Percentiles rank a stretch among this genome's conserved stretches.
Evolutionary conservation across 2,113 vertebrate species (phyloP).

Genomic region (Uria aalge): DNA sequence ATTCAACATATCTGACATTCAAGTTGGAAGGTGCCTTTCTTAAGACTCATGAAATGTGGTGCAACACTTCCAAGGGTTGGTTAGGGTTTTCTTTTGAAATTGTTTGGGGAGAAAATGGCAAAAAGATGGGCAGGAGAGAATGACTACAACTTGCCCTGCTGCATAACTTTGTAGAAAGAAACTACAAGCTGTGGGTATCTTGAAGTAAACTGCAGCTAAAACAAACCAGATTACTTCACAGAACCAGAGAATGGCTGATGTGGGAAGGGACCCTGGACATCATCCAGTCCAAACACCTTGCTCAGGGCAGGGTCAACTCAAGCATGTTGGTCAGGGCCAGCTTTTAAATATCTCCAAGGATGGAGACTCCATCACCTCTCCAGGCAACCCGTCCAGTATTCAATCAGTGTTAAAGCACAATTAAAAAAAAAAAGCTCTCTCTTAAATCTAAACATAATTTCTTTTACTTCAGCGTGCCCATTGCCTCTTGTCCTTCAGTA

Average conservation of each 20-base stretch:
- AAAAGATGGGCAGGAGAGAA: not conserved
- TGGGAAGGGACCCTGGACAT: not conserved
- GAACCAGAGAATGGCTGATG: not conserved
- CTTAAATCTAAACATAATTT: not conserved
- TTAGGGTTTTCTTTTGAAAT: not conserved
- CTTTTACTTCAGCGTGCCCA: not conserved
- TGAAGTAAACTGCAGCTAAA: not conserved
- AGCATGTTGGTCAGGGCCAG: not conserved
- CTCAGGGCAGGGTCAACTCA: not conserved
- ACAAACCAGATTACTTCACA: not conserved
- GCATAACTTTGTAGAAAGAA: not conserved
- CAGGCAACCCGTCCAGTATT: rapidly evolving
- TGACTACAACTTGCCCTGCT: not conserved
- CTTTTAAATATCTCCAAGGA: not conserved
- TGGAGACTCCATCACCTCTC: not conserved
- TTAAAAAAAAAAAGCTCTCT: not conserved
- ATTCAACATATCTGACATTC: not conserved
- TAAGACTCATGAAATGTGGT: not conserved
- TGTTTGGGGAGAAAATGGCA: not conserved
- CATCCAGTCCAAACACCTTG: not conserved
- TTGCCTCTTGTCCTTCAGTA: not conserved
- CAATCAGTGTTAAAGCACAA: not conserved
- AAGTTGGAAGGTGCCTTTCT: not conserved
- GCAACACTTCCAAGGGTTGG: not conserved
- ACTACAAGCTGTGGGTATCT: not conserved